Conservation (phyloP, 2,797 vertebrate species). For the Zenarchopterus dispar region DNA sequence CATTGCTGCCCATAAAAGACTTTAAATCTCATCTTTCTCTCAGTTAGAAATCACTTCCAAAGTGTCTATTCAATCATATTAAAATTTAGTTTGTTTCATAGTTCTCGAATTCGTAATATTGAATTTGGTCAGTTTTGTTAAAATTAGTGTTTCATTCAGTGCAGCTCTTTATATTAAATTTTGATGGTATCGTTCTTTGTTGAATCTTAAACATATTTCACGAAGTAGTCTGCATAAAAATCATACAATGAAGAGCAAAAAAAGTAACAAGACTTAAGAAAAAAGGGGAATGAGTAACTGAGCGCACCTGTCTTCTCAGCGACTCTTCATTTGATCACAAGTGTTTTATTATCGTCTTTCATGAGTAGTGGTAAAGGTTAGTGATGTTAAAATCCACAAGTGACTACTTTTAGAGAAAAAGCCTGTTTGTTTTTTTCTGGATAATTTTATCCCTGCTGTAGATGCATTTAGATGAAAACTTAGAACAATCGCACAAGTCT, state of each 20-base stretch:
- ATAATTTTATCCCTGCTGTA: conserved; percentile 6
- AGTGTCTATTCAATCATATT: background rate
- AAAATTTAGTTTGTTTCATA: background rate
- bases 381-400: conserved; percentile 14
- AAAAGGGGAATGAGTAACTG: background rate
- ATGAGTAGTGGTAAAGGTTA: conserved; percentile 7
- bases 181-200: background rate
- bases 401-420: conserved; percentile 30
- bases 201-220: conserved; percentile 1
- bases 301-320: background rate
- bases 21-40: background rate
- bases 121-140: background rate
- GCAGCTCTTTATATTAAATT: background rate
- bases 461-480: conserved; percentile 6
- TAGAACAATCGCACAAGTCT: conserved; percentile 13
- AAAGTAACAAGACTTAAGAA: no score
- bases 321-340: background rate
- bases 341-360: conserved; percentile 8
- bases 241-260: no score
- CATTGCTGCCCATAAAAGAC: background rate
- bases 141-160: background rate
- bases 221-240: no score
- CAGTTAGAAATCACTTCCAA: no score
- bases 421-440: background rate
- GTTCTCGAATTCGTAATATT: background rate